Evolutionary conservation across 2,888 invertebrate genomes (phyloP).

Genomic region (Arrhopalites spinosus): DNA sequence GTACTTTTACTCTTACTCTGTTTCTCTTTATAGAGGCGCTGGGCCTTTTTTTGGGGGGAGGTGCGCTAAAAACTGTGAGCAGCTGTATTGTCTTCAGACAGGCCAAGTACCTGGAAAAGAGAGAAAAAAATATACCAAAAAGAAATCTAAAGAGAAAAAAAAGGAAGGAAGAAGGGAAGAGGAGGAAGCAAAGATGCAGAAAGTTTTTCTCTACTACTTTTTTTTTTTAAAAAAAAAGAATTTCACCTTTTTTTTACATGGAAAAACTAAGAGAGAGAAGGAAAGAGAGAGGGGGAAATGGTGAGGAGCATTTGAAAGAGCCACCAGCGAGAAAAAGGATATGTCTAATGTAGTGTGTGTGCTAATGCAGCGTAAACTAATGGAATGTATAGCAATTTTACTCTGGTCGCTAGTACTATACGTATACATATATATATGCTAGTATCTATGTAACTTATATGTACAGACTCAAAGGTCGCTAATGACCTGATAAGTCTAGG

Average conservation of each 20-base stretch:
- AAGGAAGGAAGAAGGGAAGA: not conserved
- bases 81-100: constrained; percentile 13
- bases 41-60: not conserved
- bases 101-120: not conserved
- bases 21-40: not conserved
- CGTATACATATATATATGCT: not conserved
- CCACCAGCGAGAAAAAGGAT: not conserved
- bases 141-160: too few species aligned
- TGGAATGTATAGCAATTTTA: not conserved
- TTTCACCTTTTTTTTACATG: too few species aligned
- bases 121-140: too few species aligned
- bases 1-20: not conserved
- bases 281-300: not conserved
- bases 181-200: not conserved
- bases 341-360: constrained; percentile 27
- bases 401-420: too few species aligned
- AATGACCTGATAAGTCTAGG: constrained; percentile 56
- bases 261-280: not conserved
- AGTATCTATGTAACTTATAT: not conserved
- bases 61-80: not conserved
- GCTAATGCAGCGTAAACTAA: constrained; percentile 18
- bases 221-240: too few species aligned
- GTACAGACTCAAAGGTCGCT: constrained; percentile 38
- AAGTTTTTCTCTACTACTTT: constrained; percentile 8
- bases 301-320: not conserved